Evolutionary conservation across 1,140 invertebrate genomes (phyloP).

Genomic region (Panagrolaimus sp.): DNA sequence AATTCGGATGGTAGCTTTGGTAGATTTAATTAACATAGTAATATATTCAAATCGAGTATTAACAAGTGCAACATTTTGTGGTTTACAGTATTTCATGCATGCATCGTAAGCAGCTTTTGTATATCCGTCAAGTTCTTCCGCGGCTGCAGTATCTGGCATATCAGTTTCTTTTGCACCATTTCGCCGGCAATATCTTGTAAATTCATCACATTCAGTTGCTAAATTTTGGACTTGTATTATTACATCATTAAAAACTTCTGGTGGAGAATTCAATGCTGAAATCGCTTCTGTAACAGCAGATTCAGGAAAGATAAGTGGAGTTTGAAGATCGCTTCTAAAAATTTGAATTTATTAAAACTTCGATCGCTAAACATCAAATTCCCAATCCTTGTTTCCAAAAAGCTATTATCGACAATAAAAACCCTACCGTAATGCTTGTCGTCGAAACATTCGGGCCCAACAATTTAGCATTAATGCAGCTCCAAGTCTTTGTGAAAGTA

Average conservation of each 20-base stretch:
- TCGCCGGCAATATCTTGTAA: constrained; percentile 36
- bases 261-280: neutral
- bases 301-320: constrained; percentile 1
- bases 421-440: neutral
- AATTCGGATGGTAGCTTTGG: constrained; percentile 37
- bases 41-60: constrained; percentile 30
- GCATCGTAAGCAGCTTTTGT: constrained; percentile 25
- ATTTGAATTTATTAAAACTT: too few relatives aligned
- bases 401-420: too few relatives aligned
- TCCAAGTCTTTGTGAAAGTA: constrained; percentile 41
- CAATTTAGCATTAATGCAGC: constrained; percentile 37
- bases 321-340: too few relatives aligned
- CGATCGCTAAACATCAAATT: too few relatives aligned
- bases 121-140: constrained; percentile 33
- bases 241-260: neutral
- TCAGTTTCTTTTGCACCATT: constrained; percentile 35
- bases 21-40: constrained; percentile 37
- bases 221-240: neutral
- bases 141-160: constrained; percentile 17
- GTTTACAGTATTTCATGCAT: constrained; percentile 29
- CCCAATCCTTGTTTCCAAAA: too few relatives aligned
- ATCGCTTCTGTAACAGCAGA: neutral
- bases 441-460: constrained; percentile 27
- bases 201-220: constrained; percentile 40
- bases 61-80: constrained; percentile 29